Evolutionary conservation across 2,113 vertebrate genomes (phyloP).

Genomic region (Tragelaphus scriptus): DNA sequence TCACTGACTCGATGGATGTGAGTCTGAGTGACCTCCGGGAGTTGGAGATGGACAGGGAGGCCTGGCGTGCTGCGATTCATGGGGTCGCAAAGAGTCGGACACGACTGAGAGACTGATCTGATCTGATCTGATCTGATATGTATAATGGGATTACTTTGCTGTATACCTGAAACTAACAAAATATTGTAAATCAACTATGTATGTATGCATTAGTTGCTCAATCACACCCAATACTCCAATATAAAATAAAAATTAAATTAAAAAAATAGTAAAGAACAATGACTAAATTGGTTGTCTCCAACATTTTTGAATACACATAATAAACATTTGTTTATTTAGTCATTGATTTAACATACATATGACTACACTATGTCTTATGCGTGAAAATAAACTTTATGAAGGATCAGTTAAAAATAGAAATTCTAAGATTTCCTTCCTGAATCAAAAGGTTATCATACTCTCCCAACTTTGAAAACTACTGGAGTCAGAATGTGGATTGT

Average conservation of each 20-base stretch:
- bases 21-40: too few species aligned
- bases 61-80: too few species aligned
- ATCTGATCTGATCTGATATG: too few species aligned
- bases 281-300: background rate
- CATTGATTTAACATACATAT: background rate
- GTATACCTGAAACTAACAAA: background rate
- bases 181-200: background rate
- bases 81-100: too few species aligned
- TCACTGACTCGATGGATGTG: too few species aligned
- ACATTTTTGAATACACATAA: background rate
- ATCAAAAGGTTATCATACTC: background rate
- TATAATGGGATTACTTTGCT: background rate
- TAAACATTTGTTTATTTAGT: background rate
- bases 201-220: background rate
- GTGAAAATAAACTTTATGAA: background rate
- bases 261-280: background rate
- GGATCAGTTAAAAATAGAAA: conserved; percentile 3
- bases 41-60: too few species aligned
- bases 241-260: background rate
- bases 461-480: conserved; percentile 4
- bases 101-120: too few species aligned
- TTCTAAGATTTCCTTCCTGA: background rate
- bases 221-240: background rate
- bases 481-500: background rate
- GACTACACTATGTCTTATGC: background rate